A percentile compares a stretch with the other conserved stretches of the same genome.
phyloP scores from a whole-genome alignment of 2,113 vertebrate genomes.

The Equus quagga region DNA sequence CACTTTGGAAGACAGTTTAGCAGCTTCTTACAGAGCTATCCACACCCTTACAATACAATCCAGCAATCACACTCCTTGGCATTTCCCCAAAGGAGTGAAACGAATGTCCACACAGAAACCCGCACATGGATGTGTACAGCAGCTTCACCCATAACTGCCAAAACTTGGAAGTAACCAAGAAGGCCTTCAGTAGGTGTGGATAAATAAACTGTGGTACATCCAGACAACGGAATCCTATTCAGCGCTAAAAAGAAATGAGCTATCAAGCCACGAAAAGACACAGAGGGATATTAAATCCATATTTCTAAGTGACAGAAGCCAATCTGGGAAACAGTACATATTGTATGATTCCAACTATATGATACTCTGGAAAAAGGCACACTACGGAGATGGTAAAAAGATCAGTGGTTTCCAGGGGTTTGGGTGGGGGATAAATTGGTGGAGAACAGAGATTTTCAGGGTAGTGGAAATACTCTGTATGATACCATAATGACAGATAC shows the following conservation, averaged over 20 bases:
- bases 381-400: neutral
- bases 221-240: neutral
- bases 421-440: neutral
- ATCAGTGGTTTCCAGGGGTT: too few relatives aligned
- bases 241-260: neutral
- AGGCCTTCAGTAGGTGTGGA: neutral
- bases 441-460: neutral
- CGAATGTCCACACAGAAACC: neutral
- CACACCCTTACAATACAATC: neutral
- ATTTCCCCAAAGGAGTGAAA: neutral
- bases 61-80: neutral
- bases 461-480: neutral
- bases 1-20: neutral
- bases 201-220: neutral
- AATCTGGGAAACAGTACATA: neutral
- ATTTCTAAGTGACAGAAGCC: neutral
- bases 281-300: too few relatives aligned
- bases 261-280: neutral
- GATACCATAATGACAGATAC: too few relatives aligned
- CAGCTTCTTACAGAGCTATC: neutral
- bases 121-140: neutral
- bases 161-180: neutral
- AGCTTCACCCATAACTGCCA: neutral
- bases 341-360: neutral
- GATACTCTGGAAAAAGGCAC: neutral